These are phyloP conservation scores for Bubo blakistoni DNA, from an alignment of 2,113 vertebrate species.

Conservation along the genomic window DNA sequence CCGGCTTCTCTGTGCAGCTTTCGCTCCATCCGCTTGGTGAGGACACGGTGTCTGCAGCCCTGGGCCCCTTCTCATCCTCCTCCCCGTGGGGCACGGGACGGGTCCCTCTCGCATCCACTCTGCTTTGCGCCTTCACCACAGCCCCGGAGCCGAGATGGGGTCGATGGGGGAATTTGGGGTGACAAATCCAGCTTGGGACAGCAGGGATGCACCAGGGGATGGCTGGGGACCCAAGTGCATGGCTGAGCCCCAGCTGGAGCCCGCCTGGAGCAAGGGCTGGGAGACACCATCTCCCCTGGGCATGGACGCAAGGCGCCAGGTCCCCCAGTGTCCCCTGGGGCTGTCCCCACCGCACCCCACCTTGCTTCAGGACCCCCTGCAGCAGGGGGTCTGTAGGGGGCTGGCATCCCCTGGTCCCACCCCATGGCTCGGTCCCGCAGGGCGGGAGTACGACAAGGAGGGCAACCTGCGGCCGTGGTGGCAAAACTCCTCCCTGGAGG, in stretches of 20 bases:
- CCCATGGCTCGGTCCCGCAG: constrained; percentile 49
- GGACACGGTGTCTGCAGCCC: constrained; percentile 39
- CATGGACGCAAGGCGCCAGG: not conserved
- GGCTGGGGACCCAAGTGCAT: not conserved
- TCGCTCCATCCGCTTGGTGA: constrained; percentile 66
- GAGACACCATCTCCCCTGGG: not conserved
- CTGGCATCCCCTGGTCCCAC: not conserved
- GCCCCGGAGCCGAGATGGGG: not conserved
- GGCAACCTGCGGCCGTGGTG: constrained; percentile 95
- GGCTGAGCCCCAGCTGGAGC: not conserved
- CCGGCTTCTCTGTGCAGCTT: constrained; percentile 68
- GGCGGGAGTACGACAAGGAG: constrained; percentile 93
- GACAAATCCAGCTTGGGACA: not conserved
- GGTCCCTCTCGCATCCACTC: not conserved
- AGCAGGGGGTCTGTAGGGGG: not conserved
- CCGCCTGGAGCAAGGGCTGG: not conserved
- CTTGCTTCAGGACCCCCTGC: not conserved
- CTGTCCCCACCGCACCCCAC: not conserved
- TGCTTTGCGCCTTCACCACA: not conserved
- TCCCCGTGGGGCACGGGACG: not conserved
- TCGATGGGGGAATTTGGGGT: not conserved
- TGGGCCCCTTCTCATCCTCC: not conserved
- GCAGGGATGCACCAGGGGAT: not conserved
- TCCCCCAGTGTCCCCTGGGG: not conserved
- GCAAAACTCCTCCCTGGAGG: constrained; percentile 91